phyloP scores from a whole-genome alignment of 2,113 vertebrate species.

The Pterocles orientalis region DNA sequence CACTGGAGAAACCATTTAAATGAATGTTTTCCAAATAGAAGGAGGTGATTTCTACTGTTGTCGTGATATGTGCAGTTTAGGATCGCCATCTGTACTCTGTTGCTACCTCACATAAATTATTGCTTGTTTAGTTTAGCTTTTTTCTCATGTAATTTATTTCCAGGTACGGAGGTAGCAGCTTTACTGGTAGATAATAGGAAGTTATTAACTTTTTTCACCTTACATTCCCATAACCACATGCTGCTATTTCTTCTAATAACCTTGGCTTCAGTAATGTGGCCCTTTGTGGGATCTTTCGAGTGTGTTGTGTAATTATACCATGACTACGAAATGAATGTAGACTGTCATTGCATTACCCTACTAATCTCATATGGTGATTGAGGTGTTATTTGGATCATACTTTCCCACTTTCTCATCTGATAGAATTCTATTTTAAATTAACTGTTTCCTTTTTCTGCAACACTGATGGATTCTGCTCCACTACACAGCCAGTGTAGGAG shows the following conservation, averaged over 20 bases:
- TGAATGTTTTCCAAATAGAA: background rate
- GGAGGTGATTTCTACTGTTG: background rate
- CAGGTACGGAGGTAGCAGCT: background rate
- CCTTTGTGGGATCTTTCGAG: background rate
- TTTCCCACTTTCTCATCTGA: background rate
- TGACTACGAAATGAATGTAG: background rate
- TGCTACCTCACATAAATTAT: constrained; percentile 30
- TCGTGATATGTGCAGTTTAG: background rate
- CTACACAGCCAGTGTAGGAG: background rate
- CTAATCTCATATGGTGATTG: background rate
- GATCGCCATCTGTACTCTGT: constrained; percentile 15
- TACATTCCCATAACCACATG: constrained; percentile 25
- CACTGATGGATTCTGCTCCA: background rate
- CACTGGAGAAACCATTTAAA: background rate
- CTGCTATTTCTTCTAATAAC: constrained; percentile 48
- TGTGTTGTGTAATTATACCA: background rate
- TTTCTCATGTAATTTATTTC: constrained; percentile 29
- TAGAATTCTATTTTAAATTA: background rate
- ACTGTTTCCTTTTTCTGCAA: background rate
- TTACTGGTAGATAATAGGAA: constrained; percentile 52
- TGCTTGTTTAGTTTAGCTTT: constrained; percentile 30
- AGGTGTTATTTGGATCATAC: background rate
- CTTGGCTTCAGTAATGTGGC: background rate
- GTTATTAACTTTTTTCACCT: constrained; percentile 63
- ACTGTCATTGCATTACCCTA: background rate